phyloP scores from a whole-genome alignment of 2,113 vertebrate genomes.

The Rhombomys opimus region DNA sequence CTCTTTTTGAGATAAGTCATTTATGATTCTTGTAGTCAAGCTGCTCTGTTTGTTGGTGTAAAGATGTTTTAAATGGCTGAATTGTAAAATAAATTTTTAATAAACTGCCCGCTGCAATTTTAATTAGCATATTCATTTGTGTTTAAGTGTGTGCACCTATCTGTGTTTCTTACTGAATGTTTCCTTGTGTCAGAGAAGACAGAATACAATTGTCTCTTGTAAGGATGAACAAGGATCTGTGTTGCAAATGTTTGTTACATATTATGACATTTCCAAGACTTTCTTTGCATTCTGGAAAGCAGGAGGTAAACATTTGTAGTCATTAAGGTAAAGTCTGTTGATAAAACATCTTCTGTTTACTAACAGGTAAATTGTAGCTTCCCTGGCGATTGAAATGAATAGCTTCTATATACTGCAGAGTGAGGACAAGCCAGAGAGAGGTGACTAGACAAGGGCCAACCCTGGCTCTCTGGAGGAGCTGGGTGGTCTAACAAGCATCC shows the following conservation, averaged over 20 bases:
- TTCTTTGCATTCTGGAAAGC: slow-evolving; percentile 82
- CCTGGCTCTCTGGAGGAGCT: neutral
- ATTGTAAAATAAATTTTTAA: slow-evolving; percentile 90
- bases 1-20: slow-evolving; percentile 86
- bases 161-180: slow-evolving; percentile 84
- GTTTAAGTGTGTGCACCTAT: slow-evolving; percentile 85
- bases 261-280: slow-evolving; percentile 84
- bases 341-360: slow-evolving; percentile 79
- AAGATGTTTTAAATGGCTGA: slow-evolving; percentile 86
- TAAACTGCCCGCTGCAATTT: slow-evolving; percentile 88
- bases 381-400: slow-evolving; percentile 68
- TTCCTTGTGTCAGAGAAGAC: slow-evolving; percentile 86
- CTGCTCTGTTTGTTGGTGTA: slow-evolving; percentile 86
- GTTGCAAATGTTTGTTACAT: slow-evolving; percentile 87
- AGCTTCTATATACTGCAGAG: slow-evolving; percentile 39
- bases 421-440: slow-evolving; percentile 7
- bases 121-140: slow-evolving; percentile 88
- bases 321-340: slow-evolving; percentile 67
- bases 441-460: neutral
- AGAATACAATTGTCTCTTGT: slow-evolving; percentile 87
- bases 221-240: slow-evolving; percentile 86
- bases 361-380: slow-evolving; percentile 71
- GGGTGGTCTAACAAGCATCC: neutral
- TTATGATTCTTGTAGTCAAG: slow-evolving; percentile 84
- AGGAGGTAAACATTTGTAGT: slow-evolving; percentile 83